Conservation (phyloP, 2,888 invertebrate genomes). For the Strigamia transsilvanica region DNA sequence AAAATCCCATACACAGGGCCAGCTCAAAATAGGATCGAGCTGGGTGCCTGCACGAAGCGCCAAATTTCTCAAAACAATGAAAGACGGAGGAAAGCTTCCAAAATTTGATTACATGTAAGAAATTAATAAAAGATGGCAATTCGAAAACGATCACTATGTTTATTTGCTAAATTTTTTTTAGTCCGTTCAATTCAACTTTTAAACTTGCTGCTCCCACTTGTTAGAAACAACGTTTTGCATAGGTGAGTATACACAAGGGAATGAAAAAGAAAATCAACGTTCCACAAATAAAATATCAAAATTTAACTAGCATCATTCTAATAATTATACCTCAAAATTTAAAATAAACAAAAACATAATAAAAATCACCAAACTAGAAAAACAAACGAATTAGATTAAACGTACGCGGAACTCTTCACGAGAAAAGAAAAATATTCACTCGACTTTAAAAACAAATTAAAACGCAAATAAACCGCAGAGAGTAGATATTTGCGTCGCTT, state of each 20-base stretch:
- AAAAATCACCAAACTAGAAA: background rate
- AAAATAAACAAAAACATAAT: background rate
- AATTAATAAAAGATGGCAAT: background rate
- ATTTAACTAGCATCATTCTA: background rate
- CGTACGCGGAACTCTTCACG: background rate
- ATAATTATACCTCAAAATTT: background rate
- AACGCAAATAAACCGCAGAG: background rate
- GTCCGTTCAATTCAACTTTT: slow-evolving; percentile 7
- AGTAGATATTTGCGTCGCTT: background rate
- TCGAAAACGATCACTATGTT: slow-evolving; percentile 20
- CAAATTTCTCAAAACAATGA: too few species aligned
- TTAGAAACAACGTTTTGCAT: slow-evolving; percentile 6
- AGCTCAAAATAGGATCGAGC: too few species aligned
- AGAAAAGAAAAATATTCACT: background rate
- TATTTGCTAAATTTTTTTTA: slow-evolving; percentile 20
- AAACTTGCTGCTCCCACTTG: slow-evolving; percentile 12
- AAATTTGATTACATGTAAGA: background rate
- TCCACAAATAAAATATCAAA: background rate
- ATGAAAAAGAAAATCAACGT: background rate
- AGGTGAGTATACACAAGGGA: slow-evolving; percentile 12
- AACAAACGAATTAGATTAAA: background rate
- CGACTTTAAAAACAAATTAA: background rate
- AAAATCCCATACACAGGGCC: slow-evolving; percentile 63
- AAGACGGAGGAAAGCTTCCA: too few species aligned
- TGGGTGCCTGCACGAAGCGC: too few species aligned